Evolutionary conservation across 2,888 invertebrate genomes (phyloP), one percentile per base, ranked within the genome.

Genomic region (Rutpela maculata): DNA sequence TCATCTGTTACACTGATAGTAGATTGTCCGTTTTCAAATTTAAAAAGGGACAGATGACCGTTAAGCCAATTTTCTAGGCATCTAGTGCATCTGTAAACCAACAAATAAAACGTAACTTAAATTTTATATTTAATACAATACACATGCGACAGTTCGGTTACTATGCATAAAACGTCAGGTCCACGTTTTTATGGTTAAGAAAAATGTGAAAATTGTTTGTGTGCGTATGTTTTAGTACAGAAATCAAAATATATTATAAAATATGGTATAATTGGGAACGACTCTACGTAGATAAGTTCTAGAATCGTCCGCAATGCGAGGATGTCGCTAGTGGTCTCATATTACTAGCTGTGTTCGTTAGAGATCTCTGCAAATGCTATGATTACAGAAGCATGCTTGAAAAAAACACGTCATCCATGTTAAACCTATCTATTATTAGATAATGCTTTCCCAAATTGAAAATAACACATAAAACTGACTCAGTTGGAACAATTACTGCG

Each of bases 151-250:
- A 68, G 35, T 74, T 63, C 17, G 31, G 18, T 74, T 62, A 60
- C n/a, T n/a, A n/a, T n/a, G n/a, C 77, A 69, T 66, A 79, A 77
- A 75, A 78, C 85, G 84, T 85, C 85, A 87, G 85, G 86, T 87
- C 85, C 87, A 86, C 86, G 83, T 85, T 83, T 84, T 78, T 87
- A 87, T 83, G 83, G 84, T 85, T 87, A 87, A 86, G 86, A 84
- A 87, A 85, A 85, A 84, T 86, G 86, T 88, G 87, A 87, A 87
- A 86, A 85, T 84, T 88, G 87, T 89, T 88, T 88, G 87, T 89
- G 89, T 89, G 88, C 87, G 88, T 88, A 89, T 89, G 88, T 89
- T 89, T 89, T 89, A 89, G 89, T 89, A 89, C 88, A 88, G 89
- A 88, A 89, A 89, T 89, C 89, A 89, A 89, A 88, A 87, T 85